Base-by-base conservation (phyloP, 2,888 invertebrate species). In the Eulithis testata region DNA sequence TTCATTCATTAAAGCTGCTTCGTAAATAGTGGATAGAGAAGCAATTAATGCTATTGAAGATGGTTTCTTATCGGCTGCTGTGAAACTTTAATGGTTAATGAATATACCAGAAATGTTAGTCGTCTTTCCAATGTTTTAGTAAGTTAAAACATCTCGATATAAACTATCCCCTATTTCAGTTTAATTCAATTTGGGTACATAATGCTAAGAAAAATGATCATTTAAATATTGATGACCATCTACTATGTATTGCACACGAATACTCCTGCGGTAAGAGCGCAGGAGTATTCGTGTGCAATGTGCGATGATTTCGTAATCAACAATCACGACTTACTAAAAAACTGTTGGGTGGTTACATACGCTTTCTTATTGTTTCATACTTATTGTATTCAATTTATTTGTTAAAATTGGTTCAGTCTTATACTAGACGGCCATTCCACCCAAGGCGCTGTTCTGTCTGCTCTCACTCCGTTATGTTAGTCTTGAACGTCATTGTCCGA, bases 1-100 rank as follows among this genome's bases (percentile, higher is more conserved):
- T 54, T 59, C 45, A 60, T 65, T 65, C 60, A 65, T 65, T 60
- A 52, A 55, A 51, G 37, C 51, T 27, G 59, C 54, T 63, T 55
- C 60, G 27, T 56, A 45, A 60, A 58, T 59, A 50, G 59, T 60
- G 50, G 59, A 50, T 60, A 44, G 53, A 59, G 47, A 59, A 36
- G 58, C 58, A 49, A 54, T 53, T 57, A 58, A 47, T 53, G 44
- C 8, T 50, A 14, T 11, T 62, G 27, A 51, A 45, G 52, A 43
- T 21, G 11, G 4, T 53, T 63, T 63, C 40, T 14, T 44, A 63
- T 57, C 57, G 9, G 9, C 8, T 40, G 9, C 6, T 3, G 40
- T 8, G 40, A 40, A 40, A 8, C 40, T 8, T 8, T 2, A 40
- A 40, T 8, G 9, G 40, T 40, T 40, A 40, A 11, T 40, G 8